phyloP scores from a whole-genome alignment of 2,888 invertebrate species.

The Agrypnus murinus region DNA sequence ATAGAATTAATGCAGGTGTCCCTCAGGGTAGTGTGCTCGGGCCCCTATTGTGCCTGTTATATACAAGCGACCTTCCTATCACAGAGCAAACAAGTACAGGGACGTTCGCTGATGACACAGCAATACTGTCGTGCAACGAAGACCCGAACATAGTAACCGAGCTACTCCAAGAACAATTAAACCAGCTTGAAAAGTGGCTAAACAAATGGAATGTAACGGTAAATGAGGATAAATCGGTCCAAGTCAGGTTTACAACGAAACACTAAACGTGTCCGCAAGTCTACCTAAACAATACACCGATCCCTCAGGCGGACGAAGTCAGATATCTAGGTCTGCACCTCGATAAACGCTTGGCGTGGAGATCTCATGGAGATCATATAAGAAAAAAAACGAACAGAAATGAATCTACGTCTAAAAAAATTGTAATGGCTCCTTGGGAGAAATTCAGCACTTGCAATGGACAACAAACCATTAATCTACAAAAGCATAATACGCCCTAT shows the following conservation, averaged over 20 bases:
- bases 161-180: background rate
- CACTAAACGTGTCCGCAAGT: too few species aligned
- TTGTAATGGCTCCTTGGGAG: background rate
- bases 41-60: too few species aligned
- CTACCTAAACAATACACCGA: too few species aligned
- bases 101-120: background rate
- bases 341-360: too few species aligned
- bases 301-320: background rate
- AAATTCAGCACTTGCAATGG: slow-evolving; percentile 3
- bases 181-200: background rate
- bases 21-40: too few species aligned
- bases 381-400: background rate
- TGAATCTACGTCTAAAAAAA: background rate
- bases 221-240: too few species aligned
- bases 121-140: too few species aligned
- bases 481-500: background rate
- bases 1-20: background rate
- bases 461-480: background rate
- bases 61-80: background rate
- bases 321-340: too few species aligned
- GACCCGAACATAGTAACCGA: background rate
- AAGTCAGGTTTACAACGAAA: background rate
- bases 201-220: background rate
- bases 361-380: slow-evolving; percentile 1
- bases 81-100: background rate